Conservation (phyloP, 2,888 invertebrate genomes). For the Bellardia bayeri region DNA sequence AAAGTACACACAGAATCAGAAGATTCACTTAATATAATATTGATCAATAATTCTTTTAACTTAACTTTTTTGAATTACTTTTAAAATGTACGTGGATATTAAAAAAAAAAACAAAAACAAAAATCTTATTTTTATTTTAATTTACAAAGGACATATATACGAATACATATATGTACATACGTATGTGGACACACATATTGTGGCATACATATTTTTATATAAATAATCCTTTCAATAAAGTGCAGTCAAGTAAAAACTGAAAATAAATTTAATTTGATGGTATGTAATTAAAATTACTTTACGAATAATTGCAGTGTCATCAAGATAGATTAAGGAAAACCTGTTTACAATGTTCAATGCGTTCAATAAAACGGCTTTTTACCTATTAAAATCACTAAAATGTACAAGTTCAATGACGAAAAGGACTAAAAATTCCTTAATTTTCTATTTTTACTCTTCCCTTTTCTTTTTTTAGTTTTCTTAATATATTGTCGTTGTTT, state of each 20-base stretch:
- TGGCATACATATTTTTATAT: not conserved
- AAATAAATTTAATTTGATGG: not conserved
- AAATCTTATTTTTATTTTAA: no score
- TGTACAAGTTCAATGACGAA: not conserved
- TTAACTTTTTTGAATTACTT: no score
- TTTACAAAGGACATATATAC: no score
- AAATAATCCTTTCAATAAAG: constrained; percentile 3
- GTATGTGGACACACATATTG: not conserved
- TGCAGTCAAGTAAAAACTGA: not conserved
- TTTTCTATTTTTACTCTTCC: not conserved
- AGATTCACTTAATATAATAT: no score
- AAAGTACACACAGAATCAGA: no score
- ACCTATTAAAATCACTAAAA: not conserved
- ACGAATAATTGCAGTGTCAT: no score
- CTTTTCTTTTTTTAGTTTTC: not conserved
- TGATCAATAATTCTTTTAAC: no score
- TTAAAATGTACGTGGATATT: no score
- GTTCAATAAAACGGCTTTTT: not conserved
- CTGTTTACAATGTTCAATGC: not conserved
- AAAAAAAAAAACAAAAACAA: no score
- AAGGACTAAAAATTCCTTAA: not conserved
- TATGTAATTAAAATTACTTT: not conserved
- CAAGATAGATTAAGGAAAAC: no score
- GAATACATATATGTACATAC: no score
- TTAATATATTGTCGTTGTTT: no score